Evolutionary conservation across 2,888 invertebrate genomes (phyloP), one percentile per base, ranked within the genome.

Genomic region (Tenthredo amoena): DNA sequence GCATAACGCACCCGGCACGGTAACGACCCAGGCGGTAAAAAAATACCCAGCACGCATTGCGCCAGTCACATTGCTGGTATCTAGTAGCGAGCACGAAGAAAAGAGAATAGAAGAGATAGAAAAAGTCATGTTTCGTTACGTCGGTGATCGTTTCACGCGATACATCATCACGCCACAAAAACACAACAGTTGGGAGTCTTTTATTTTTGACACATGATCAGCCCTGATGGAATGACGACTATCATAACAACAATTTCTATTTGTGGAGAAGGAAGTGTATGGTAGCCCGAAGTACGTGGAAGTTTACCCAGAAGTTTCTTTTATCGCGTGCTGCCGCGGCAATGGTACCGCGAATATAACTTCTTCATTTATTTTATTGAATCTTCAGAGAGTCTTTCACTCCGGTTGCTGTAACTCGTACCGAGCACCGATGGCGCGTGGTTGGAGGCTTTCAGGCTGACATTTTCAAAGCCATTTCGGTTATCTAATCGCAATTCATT

Each of bases 11-110:
- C 62, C 37, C 5, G 62, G 62, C 50, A 81, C 40, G 81, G 81
- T 40, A 81, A 50, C 62, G 21, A 9, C 37, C 18, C 18, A 50
- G 31, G 9, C 12, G 50, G 50, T 50, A 77, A 77, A 50, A 74
- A 74, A 74, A 47, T 47, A 43, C 74, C 43, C 74, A 74, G 74
- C 18, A 77, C 50, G 31, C 77, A 77, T 77, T 77, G 50, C 77
- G 77, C 77, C 77, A 77, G 77, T 55, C 58, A 21, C 7, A 72
- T 40, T n/a, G 71, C 71, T n/a, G 2, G 71, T 72, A 37, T 21
- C 26, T n/a, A n/a, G n/a, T n/a, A 15, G n/a, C 34, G 10, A 21
- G 18, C 31, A 26, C 18, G 58, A 62, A 62, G 37, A 37, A 21
- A 58, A 62, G 62, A 58, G 62, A 81, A 21, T 50, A 50, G 55